Percentiles rank a stretch among this genome's conserved stretches.
These are phyloP conservation scores for Anguilla anguilla DNA, from an alignment of 2,797 vertebrate species.

Conservation along the genomic window DNA sequence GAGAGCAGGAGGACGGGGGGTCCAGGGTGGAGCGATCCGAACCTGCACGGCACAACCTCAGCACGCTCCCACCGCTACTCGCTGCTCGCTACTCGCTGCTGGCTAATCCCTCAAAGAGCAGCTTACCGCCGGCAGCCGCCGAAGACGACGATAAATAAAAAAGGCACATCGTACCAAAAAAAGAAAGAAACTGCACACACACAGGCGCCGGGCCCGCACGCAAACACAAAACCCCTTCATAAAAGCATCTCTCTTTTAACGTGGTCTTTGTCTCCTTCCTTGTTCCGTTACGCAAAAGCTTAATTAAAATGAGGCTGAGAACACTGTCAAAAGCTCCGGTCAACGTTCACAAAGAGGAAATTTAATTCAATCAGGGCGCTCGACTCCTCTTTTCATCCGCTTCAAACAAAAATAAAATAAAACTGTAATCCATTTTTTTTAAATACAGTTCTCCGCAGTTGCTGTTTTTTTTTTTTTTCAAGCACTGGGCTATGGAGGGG, in stretches of 20 bases:
- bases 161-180: neutral
- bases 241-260: constrained; percentile 30
- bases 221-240: constrained; percentile 24
- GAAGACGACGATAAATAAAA: neutral
- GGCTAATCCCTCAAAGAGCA: constrained; percentile 27
- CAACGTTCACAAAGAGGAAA: constrained; percentile 33
- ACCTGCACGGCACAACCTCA: neutral
- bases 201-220: constrained; percentile 6
- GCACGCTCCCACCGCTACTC: neutral
- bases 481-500: neutral
- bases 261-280: constrained; percentile 30
- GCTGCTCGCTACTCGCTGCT: neutral
- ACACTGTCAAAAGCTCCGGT: constrained; percentile 37
- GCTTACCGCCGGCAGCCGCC: neutral
- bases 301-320: constrained; percentile 34
- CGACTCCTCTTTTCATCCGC: constrained; percentile 27
- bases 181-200: neutral
- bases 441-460: neutral
- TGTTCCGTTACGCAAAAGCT: constrained; percentile 33
- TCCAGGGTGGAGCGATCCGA: neutral
- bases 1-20: neutral
- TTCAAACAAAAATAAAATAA: constrained; percentile 37
- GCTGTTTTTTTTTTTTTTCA: neutral
- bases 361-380: constrained; percentile 27
- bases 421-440: constrained; percentile 24